Evolutionary conservation across 1,140 invertebrate species (phyloP), one percentile per base, ranked within the genome.

Genomic region (Copidosoma floridanum): DNA sequence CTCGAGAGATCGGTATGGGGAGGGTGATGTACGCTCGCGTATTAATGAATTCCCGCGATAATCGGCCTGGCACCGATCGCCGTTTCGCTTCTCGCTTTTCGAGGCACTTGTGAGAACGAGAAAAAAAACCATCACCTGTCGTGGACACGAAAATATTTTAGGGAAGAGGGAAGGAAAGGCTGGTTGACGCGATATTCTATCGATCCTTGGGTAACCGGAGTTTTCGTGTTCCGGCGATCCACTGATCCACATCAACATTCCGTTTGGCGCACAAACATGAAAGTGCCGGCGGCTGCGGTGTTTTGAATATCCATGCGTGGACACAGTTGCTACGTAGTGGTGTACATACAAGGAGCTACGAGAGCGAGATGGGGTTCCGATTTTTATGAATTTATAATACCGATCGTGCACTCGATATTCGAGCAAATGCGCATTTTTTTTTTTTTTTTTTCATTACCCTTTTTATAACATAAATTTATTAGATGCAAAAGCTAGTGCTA

Each of bases 171-270:
- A n/a, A n/a, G n/a, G n/a, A n/a, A n/a, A n/a, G n/a, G n/a, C n/a
- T n/a, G n/a, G n/a, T n/a, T n/a, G n/a, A n/a, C n/a, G n/a, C n/a
- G n/a, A n/a, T n/a, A n/a, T n/a, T n/a, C n/a, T n/a, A 14, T 35
- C 32, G 32, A 8, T 14, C 6, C 14, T 35, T 6, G 6, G 7
- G 32, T 53, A 21, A 23, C n/a, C n/a, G n/a, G 32, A 23, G 51
- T 65, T 65, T 61, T 58, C 63, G 48, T 57, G 57, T 64, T 64
- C 63, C 54, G 50, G 53, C 59, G 53, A 61, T 64, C 63, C 55
- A 65, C 46, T 61, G 59, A 65, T 65, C 63, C 58, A 65, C 58
- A 65, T 65, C 37, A 54, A 53, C 43, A 40, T 55, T 64, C 56
- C 52, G 57, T 57, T 59, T 48, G 43, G 29, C 48, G 57, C 35